A percentile compares a stretch with the other conserved stretches of the same genome.
phyloP scores from a whole-genome alignment of 2,113 vertebrate species.

The Coptodon bakossiorum region DNA sequence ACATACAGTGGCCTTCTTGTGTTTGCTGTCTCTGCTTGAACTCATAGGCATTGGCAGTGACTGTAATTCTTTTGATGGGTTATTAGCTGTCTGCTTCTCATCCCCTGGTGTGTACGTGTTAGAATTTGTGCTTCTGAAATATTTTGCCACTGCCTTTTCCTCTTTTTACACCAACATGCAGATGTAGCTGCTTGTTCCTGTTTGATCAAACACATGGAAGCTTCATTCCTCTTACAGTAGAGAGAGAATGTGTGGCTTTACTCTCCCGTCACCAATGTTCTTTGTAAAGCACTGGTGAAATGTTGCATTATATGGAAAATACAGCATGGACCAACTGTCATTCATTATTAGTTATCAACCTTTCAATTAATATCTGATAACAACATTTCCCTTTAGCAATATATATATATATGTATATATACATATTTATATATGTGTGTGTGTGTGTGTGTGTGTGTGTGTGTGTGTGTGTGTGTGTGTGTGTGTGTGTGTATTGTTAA shows the following conservation, averaged over 20 bases:
- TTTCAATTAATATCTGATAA: neutral
- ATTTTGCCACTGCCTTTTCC: neutral
- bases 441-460: neutral
- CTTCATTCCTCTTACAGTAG: neutral
- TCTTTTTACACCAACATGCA: neutral
- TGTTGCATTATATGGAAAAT: neutral
- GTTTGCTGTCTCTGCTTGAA: conserved; percentile 12
- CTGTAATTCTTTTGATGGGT: conserved; percentile 55
- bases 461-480: neutral
- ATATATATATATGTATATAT: neutral
- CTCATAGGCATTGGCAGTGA: conserved; percentile 18
- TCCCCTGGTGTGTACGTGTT: conserved; percentile 21
- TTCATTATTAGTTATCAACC: neutral
- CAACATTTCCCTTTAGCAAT: neutral
- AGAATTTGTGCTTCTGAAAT: neutral
- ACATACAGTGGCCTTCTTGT: conserved; percentile 1
- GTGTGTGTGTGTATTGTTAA: neutral
- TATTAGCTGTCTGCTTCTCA: conserved; percentile 45
- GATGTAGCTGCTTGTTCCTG: neutral
- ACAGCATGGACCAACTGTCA: neutral
- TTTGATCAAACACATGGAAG: neutral
- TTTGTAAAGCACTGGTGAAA: neutral
- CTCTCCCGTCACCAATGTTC: neutral
- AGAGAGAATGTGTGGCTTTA: neutral
- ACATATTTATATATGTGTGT: neutral